A percentile compares a stretch with the other conserved stretches of the same genome.
These are phyloP conservation scores for Busseola fusca DNA, from an alignment of 2,888 invertebrate species.

Conservation along the genomic window DNA sequence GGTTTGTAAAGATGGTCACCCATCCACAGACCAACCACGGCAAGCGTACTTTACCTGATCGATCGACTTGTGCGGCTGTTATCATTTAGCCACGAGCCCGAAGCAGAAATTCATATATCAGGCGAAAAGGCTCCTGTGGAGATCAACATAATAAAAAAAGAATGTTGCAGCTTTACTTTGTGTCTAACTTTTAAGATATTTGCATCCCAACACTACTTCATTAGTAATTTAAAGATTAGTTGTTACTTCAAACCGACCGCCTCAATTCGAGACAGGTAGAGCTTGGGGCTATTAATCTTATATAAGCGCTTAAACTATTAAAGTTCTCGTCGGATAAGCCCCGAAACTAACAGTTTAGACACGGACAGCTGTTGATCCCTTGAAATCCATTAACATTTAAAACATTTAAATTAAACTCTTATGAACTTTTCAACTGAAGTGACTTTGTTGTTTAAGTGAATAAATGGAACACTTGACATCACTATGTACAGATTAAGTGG, in stretches of 20 bases:
- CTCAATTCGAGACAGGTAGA: slow-evolving; percentile 67
- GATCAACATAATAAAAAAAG: too few relatives aligned
- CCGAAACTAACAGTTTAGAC: slow-evolving; percentile 75
- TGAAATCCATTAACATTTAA: slow-evolving; percentile 61
- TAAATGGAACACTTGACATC: slow-evolving; percentile 1
- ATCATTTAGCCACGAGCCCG: too few relatives aligned
- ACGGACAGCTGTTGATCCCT: slow-evolving; percentile 73
- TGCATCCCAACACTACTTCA: slow-evolving; percentile 60
- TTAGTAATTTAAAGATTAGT: slow-evolving; percentile 73
- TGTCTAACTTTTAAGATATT: slow-evolving; percentile 45
- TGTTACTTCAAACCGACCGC: slow-evolving; percentile 66
- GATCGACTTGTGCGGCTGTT: too few relatives aligned
- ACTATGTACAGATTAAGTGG: slow-evolving; percentile 2
- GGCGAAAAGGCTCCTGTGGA: too few relatives aligned
- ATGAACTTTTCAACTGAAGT: slow-evolving; percentile 28
- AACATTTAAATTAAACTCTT: slow-evolving; percentile 51
- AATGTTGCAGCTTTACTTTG: not conserved
- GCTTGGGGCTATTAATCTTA: slow-evolving; percentile 76
- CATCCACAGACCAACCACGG: too few relatives aligned
- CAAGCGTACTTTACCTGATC: too few relatives aligned
- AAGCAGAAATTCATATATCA: too few relatives aligned
- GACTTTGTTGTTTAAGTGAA: slow-evolving; percentile 22
- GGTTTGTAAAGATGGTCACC: too few relatives aligned
- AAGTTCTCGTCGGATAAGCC: slow-evolving; percentile 78
- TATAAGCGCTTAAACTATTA: slow-evolving; percentile 78